phyloP scores from a whole-genome alignment of 2,888 invertebrate species.

The Campoplex nolae region DNA sequence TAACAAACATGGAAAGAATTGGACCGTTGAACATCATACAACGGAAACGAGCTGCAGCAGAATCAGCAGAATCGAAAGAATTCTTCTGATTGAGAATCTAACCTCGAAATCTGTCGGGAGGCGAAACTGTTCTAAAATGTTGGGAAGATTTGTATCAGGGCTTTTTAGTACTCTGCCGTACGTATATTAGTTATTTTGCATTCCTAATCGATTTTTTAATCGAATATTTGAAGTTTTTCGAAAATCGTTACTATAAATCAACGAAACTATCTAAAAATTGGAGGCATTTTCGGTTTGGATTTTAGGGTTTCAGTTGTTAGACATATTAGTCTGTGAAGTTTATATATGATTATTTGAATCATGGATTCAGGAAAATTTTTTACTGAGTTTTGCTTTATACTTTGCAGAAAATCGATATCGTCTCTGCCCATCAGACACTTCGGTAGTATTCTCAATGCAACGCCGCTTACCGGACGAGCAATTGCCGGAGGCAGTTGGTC shows the following conservation, averaged over 20 bases:
- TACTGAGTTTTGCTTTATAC: background rate
- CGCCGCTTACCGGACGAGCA: conserved; percentile 25
- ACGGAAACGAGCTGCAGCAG: too few species aligned
- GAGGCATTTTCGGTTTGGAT: background rate
- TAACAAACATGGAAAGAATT: background rate
- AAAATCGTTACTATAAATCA: background rate
- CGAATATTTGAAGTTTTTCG: background rate
- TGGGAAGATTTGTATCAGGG: conserved; percentile 70
- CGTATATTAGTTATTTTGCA: conserved; percentile 46
- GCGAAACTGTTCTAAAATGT: conserved; percentile 65
- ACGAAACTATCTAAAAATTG: too few species aligned
- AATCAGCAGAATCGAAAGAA: too few species aligned
- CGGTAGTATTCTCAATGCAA: conserved; percentile 41
- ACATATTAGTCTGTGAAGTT: background rate
- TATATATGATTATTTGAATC: background rate
- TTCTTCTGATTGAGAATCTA: background rate
- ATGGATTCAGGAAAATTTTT: background rate
- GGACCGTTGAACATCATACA: too few species aligned
- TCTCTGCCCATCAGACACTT: conserved; percentile 41
- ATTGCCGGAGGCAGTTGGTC: conserved; percentile 76
- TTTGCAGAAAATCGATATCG: conserved; percentile 54
- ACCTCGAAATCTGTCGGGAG: conserved; percentile 24
- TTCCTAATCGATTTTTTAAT: too few species aligned
- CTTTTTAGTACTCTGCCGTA: conserved; percentile 73
- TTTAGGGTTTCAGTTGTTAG: background rate